These are phyloP conservation scores for Galagoides demidoff DNA, from an alignment of 2,797 vertebrate species.

Conservation along the genomic window DNA sequence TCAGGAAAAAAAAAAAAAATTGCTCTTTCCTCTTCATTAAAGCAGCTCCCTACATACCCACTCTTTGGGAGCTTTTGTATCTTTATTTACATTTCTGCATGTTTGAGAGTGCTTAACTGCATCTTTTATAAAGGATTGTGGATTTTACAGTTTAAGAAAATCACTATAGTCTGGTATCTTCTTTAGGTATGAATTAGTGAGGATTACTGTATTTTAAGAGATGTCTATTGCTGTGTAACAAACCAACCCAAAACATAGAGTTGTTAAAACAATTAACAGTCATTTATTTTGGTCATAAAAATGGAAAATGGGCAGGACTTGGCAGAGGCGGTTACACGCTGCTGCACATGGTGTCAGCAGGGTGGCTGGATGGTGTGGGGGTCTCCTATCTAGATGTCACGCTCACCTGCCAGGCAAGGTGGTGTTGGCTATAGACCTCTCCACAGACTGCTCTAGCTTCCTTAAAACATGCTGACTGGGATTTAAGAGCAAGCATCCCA, in stretches of 20 bases:
- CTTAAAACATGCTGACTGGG: neutral
- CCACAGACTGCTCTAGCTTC: neutral
- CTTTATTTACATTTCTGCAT: conserved; percentile 31
- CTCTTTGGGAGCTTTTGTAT: neutral
- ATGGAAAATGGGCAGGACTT: neutral
- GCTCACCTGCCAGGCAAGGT: rapidly evolving
- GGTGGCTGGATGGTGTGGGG: neutral
- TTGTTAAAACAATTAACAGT: neutral
- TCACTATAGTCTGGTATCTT: neutral
- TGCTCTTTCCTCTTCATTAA: conserved; percentile 13
- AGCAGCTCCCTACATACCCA: neutral
- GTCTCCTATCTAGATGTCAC: neutral
- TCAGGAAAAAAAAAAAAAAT: too few species aligned
- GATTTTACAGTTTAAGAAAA: conserved; percentile 7
- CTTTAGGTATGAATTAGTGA: conserved; percentile 6
- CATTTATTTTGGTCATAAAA: neutral
- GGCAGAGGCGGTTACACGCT: neutral
- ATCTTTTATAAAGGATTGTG: neutral
- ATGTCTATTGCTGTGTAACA: neutral
- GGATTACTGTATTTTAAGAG: conserved; percentile 15
- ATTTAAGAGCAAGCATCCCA: neutral
- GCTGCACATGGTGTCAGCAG: rapidly evolving
- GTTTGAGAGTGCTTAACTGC: neutral
- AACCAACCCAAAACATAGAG: neutral
- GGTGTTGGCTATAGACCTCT: neutral